Base-by-base conservation (phyloP, 92 coral and sea anemone species). In the Nematostella vectensis region DNA sequence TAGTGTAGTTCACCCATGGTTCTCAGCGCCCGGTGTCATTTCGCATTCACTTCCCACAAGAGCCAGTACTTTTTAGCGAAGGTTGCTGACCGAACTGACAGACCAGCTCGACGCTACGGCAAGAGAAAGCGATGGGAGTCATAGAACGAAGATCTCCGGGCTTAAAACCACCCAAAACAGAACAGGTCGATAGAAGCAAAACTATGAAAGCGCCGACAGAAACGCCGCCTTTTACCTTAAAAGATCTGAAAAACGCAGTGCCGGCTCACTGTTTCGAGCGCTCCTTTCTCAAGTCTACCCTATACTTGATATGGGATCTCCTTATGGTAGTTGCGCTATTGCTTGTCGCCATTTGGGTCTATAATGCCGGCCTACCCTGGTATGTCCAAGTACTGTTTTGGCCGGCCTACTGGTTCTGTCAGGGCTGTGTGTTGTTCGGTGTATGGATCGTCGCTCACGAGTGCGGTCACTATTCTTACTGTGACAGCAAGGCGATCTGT, bases 401-500 rank as follows among this genome's bases (percentile, higher is more conserved):
- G 83, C 97, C 95, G 2, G 82, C 67, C 6, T 86, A 85, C 47
- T 89, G 97, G 97, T 53, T 77, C 12, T 77, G 91, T 47, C 91
- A 89, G 37, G 94, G 94, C 4, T 77, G 87, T 44, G 87, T 70
- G 56, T 70, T 82, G 20, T 87, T 89, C 36, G 61, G 81, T 25
- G 81, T 85, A 16, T 85, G 95, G 95, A 85, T 85, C 15, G 49
- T 85, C 4, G 95, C 95, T 4, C 95, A 85, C 66, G 95, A 85
- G 44, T 85, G 95, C 65, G 95, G 95, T 1, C 95, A 85, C 51
- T 83, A 83, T 16, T 80, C 95, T 1, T 85, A 75, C 67, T 80
- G 95, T 47, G 71, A 70, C 58, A 85, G 67, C 78, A 76, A 76
- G 42, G 27, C 55, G 6, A 70, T 85, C 24, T 85, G 95, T 43